These are phyloP conservation scores for Apus apus DNA, from an alignment of 2,113 vertebrate genomes.

Conservation along the genomic window DNA sequence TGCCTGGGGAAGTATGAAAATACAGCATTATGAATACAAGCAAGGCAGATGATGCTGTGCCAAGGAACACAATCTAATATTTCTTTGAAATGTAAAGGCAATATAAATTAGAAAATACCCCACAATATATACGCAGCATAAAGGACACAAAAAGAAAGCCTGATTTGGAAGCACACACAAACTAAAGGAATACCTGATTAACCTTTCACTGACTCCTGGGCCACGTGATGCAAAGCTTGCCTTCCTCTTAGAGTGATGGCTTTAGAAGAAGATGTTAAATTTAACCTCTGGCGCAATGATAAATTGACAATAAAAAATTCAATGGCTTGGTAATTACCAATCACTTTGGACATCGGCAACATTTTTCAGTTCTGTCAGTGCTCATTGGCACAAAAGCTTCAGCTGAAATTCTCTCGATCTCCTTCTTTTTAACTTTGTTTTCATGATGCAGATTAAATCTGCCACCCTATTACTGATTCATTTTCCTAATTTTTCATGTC, in stretches of 20 bases:
- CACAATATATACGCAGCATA: background rate
- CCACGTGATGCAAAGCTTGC: constrained; percentile 85
- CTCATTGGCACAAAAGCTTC: constrained; percentile 91
- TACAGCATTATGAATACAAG: constrained; percentile 30
- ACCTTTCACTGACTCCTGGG: constrained; percentile 92
- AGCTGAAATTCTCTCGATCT: constrained; percentile 91
- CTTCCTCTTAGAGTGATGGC: constrained; percentile 87
- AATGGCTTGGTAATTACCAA: constrained; percentile 99
- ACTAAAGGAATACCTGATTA: constrained; percentile 93
- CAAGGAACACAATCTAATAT: constrained; percentile 43
- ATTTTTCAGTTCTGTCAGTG: constrained; percentile 98
- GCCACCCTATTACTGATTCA: constrained; percentile 99
- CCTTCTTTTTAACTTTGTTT: constrained; percentile 99
- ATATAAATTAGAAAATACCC: constrained; percentile 60
- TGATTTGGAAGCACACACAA: constrained; percentile 86
- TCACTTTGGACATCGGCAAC: constrained; percentile 95
- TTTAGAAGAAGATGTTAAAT: constrained; percentile 95
- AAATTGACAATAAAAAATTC: constrained; percentile 99
- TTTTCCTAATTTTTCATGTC: constrained; percentile 99
- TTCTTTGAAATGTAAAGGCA: constrained; percentile 58
- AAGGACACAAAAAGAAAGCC: constrained; percentile 56
- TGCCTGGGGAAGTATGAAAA: constrained; percentile 21
- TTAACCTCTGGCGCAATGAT: constrained; percentile 98
- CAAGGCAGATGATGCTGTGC: background rate
- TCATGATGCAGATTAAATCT: constrained; percentile 99